A percentile compares a stretch with the other conserved stretches of the same genome.
Evolutionary conservation across 2,888 invertebrate species (phyloP).

Genomic region (Protonemura montana): DNA sequence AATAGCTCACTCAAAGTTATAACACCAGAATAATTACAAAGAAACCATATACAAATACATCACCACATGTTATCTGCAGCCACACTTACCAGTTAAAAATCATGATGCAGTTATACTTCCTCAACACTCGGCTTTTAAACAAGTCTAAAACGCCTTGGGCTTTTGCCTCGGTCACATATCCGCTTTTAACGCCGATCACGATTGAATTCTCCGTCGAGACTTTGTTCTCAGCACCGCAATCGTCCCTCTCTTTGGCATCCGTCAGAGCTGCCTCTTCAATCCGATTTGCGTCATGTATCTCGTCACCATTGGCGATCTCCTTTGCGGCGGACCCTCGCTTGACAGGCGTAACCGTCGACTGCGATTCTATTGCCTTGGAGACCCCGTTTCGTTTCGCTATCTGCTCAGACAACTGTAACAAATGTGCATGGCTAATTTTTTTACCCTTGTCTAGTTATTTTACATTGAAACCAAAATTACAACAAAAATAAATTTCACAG

Average conservation of each 20-base stretch:
- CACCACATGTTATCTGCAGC: not conserved
- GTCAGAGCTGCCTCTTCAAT: no score
- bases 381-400: constrained; percentile 55
- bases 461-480: no score
- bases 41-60: no score
- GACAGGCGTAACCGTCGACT: not conserved
- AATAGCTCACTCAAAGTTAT: no score
- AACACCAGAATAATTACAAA: no score
- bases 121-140: constrained; percentile 38
- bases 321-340: not conserved
- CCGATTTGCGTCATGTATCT: not conserved
- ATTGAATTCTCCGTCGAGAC: not conserved
- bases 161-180: not conserved
- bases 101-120: constrained; percentile 45
- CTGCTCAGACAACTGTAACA: constrained; percentile 47
- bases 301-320: not conserved
- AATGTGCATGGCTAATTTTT: no score
- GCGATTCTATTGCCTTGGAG: not conserved
- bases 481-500: no score
- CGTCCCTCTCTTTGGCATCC: no score
- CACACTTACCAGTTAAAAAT: constrained; percentile 47
- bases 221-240: not conserved
- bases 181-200: not conserved
- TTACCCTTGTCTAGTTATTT: no score
- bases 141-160: constrained; percentile 45